Evolutionary conservation across 1,140 invertebrate genomes (phyloP).

Genomic region (Apis cerana): DNA sequence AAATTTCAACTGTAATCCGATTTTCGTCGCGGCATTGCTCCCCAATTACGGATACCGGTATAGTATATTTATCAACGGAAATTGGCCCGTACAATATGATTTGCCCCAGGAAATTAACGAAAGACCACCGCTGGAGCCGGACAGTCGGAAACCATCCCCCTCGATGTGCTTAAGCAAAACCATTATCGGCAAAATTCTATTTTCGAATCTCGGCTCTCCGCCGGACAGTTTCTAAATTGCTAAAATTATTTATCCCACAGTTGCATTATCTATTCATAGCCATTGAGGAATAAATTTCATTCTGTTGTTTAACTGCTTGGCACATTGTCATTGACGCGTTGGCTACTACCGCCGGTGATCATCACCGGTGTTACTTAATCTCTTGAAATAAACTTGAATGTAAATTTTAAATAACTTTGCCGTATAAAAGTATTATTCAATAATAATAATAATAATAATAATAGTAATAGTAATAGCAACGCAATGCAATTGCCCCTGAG

Average conservation of each 20-base stretch:
- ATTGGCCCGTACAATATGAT: not conserved
- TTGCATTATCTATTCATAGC: too few species aligned
- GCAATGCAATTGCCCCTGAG: too few species aligned
- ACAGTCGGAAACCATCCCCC: not conserved
- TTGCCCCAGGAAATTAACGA: not conserved
- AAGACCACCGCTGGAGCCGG: not conserved
- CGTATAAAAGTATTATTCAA: too few species aligned
- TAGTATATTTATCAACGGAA: not conserved
- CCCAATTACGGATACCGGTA: conserved; percentile 1
- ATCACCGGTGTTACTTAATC: too few species aligned
- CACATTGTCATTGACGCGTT: too few species aligned
- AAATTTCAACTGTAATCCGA: not conserved
- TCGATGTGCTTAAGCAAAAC: not conserved
- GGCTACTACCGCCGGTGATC: too few species aligned
- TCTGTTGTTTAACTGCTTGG: not conserved
- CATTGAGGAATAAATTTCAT: not conserved
- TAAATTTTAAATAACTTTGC: too few species aligned
- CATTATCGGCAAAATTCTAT: not conserved
- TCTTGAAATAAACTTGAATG: too few species aligned
- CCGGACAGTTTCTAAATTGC: not conserved
- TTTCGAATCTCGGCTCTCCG: not conserved
- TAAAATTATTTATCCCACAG: not conserved
- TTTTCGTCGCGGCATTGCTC: not conserved
- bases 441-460: too few species aligned
- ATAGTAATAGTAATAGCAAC: too few species aligned